Percentiles rank a stretch among this genome's conserved stretches.
These are phyloP conservation scores for Lagria hirta DNA, from an alignment of 2,888 invertebrate genomes.

Conservation along the genomic window DNA sequence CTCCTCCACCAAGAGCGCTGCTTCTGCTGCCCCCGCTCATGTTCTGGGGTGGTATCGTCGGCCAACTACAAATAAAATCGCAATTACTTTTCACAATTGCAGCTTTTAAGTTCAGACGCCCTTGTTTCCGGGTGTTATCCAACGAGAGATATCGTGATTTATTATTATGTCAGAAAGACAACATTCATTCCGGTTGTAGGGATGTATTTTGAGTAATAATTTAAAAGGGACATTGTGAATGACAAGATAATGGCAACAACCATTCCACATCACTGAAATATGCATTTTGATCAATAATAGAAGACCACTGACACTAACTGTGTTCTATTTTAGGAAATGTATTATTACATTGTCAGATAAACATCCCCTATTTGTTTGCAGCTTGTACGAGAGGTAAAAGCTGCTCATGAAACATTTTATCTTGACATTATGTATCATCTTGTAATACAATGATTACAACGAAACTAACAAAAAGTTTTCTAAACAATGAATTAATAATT, in stretches of 20 bases:
- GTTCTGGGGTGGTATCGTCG: constrained; percentile 65
- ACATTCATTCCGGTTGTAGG: constrained; percentile 5
- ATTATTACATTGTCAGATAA: constrained; percentile 4
- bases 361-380: constrained; percentile 13
- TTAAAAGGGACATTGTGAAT: constrained; percentile 2
- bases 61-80: constrained; percentile 53
- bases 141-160: constrained; percentile 3
- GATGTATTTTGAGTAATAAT: constrained; percentile 2
- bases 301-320: too few species aligned
- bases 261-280: too few species aligned
- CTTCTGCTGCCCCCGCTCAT: constrained; percentile 65
- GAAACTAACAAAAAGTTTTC: too few species aligned
- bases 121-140: not conserved
- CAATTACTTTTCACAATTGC: constrained; percentile 5
- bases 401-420: too few species aligned
- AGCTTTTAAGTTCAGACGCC: not conserved
- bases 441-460: too few species aligned
- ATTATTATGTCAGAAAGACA: constrained; percentile 6
- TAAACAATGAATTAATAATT: too few species aligned
- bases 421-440: too few species aligned
- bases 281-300: constrained; percentile 12
- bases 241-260: not conserved
- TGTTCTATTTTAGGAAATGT: constrained; percentile 5
- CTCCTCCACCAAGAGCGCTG: constrained; percentile 56
- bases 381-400: constrained; percentile 5